phyloP scores from a whole-genome alignment of 2,888 invertebrate species.

The Erynnis tages region DNA sequence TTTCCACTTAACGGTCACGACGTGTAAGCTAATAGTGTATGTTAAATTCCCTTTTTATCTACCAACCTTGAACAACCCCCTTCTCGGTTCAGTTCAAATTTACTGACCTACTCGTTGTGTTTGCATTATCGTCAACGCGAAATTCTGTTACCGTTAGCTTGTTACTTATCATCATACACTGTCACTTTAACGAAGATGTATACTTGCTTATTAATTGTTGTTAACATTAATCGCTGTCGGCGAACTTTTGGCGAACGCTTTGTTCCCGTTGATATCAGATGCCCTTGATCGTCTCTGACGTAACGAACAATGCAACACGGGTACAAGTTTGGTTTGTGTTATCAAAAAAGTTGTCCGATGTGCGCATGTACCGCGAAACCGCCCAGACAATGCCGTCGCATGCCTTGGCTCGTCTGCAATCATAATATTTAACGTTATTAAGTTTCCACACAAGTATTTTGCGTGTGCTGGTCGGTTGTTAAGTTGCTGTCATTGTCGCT shows the following conservation, averaged over 20 bases:
- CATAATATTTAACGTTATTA: conserved; percentile 45
- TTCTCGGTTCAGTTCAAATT: no score
- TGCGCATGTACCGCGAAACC: conserved; percentile 18
- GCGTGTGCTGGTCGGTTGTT: conserved; percentile 11
- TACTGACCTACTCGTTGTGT: no score
- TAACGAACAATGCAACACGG: conserved; percentile 40
- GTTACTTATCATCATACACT: neutral
- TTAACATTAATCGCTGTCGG: neutral
- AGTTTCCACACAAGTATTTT: conserved; percentile 23
- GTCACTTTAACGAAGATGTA: neutral
- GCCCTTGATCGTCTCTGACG: conserved; percentile 46
- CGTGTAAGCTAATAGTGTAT: no score
- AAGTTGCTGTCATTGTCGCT: conserved; percentile 5
- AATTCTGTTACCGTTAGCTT: no score
- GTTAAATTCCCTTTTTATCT: no score
- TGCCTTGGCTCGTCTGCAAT: conserved; percentile 35
- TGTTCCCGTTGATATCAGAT: conserved; percentile 37
- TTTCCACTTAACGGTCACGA: no score
- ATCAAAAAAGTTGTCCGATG: conserved; percentile 45
- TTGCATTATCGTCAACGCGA: no score
- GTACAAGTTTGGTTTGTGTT: conserved; percentile 49
- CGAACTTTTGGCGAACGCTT: conserved; percentile 10
- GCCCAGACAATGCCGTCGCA: conserved; percentile 45
- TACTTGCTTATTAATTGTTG: neutral
- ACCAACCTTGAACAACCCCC: no score